phyloP scores from a whole-genome alignment of 2,113 vertebrate species.

The Pelodiscus sinensis region DNA sequence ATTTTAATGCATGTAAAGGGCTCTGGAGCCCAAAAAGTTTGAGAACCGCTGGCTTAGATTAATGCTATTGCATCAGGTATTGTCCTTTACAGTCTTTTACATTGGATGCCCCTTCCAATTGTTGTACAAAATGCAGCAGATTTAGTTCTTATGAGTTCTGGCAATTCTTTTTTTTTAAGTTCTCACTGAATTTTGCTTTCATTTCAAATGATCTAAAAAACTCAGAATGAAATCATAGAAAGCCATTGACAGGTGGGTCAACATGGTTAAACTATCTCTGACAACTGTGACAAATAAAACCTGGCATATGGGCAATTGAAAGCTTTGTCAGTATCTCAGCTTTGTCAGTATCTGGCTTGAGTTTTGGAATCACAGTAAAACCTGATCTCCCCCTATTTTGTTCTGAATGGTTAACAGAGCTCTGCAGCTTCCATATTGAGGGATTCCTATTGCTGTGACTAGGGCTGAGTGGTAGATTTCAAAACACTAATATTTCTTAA shows the following conservation, averaged over 20 bases:
- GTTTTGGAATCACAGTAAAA: background rate
- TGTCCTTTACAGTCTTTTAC: background rate
- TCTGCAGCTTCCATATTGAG: background rate
- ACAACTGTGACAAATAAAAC: background rate
- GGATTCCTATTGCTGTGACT: background rate
- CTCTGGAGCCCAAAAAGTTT: no score
- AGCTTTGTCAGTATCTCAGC: background rate
- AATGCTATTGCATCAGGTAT: no score
- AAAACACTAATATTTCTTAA: background rate
- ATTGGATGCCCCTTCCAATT: background rate
- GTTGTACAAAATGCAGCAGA: background rate
- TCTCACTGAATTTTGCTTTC: background rate
- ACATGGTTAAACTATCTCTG: background rate
- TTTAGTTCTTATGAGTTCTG: background rate
- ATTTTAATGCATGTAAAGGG: no score
- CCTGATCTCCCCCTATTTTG: fast-evolving
- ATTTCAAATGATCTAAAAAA: background rate
- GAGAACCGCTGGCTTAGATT: no score
- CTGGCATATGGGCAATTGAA: background rate
- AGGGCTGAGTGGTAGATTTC: background rate
- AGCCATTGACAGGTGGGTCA: background rate
- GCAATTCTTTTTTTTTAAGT: background rate
- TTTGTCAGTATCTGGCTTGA: background rate
- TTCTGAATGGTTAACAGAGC: background rate
- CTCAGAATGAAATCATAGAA: background rate